Evolutionary conservation across 2,113 vertebrate species (phyloP), one percentile per base, ranked within the genome.

Genomic region (Eublepharis macularius): DNA sequence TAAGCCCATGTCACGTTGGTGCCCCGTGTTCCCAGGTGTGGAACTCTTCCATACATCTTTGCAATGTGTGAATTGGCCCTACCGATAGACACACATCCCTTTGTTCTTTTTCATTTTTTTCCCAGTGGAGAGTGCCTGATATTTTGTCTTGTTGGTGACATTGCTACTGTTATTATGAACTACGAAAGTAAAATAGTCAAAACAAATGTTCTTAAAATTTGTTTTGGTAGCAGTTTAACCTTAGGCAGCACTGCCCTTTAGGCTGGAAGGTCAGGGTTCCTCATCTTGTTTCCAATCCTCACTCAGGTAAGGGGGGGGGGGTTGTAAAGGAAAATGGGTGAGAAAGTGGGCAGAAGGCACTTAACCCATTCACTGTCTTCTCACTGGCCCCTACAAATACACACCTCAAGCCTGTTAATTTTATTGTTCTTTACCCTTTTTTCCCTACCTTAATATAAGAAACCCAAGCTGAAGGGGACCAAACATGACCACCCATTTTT

Each of bases 241-340:
- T 68, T 36, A 10, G 26, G 17, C 34, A 43, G 75, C 41, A 4
- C 26, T 36, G 43, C 41, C 45, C 21, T 16, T 63, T 63, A 43
- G 14, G 12, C 63, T 17, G 45, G 36, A 34, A 43, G 45, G 2
- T 4, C 34, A 43, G 65, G 36, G 4, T n/a, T n/a, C 11, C 26
- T 29, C 24, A 36, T 1, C n/a, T 10, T 54, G 34, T 32, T 57
- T 51, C 29, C 21, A 69, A 29, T 54, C 13, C 24, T 69, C 26
- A 16, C 21, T 41, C 6, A 11, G 36, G 63, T 4, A 8, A 6
- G 36, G 34, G 36, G 0, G 13, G 6, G 12, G 0, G 13, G 6
- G 12, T 8, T 19, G 68, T 17, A 47, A 43, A 41, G 57, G 29
- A 19, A 24, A 9, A 24, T 12, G 29, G 36, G 54, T 26, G n/a